Conservation (phyloP, 2,113 vertebrate genomes). For the Elaphurus davidianus region DNA sequence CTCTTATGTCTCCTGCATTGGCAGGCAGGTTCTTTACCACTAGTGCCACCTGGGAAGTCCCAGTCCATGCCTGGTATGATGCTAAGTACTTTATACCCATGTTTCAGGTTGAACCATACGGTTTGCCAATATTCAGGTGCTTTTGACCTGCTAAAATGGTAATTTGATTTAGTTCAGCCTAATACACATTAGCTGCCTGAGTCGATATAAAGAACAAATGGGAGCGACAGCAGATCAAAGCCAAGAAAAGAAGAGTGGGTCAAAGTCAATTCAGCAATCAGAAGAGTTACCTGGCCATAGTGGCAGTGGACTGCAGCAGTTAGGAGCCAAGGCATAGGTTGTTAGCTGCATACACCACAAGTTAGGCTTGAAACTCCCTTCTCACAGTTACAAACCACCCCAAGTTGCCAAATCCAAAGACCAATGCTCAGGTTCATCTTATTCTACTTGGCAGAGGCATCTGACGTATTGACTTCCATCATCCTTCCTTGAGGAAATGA, state of each 20-base stretch:
- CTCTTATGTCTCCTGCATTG: neutral
- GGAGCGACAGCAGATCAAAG: neutral
- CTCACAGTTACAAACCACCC: neutral
- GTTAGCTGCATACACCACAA: neutral
- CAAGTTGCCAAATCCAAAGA: neutral
- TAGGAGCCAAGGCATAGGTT: neutral
- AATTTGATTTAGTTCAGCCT: neutral
- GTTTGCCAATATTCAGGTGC: neutral
- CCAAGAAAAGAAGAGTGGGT: neutral
- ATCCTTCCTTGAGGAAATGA: neutral
- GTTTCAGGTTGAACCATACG: neutral
- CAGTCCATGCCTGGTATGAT: neutral
- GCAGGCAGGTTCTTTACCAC: neutral
- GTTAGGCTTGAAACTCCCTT: neutral
- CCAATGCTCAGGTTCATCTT: neutral
- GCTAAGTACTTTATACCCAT: neutral
- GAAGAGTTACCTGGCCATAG: too few relatives aligned
- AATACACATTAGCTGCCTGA: neutral
- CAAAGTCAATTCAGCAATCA: neutral
- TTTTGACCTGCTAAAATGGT: neutral
- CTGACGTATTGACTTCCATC: neutral
- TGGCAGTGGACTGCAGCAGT: fast-evolving
- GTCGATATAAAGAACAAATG: neutral
- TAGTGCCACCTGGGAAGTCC: neutral
- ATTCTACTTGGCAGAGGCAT: neutral